A percentile compares a stretch with the other conserved stretches of the same genome.
Evolutionary conservation across 2,888 invertebrate species (phyloP).

Genomic region (Cecidostiba fungosa): DNA sequence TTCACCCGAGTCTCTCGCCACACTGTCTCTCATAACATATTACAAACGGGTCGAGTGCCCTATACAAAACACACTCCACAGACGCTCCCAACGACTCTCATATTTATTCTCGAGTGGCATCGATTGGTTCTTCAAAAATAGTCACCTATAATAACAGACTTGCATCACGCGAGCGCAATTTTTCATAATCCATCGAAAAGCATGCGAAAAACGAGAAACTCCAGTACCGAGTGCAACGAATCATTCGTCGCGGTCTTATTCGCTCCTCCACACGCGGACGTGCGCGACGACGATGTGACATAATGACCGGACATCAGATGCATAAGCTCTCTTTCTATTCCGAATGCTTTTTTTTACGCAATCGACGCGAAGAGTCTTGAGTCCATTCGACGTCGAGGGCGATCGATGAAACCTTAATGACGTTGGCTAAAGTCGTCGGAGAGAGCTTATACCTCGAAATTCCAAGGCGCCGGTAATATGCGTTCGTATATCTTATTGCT

Average conservation of each 20-base stretch:
- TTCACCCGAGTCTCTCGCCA: background rate
- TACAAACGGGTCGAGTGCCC: background rate
- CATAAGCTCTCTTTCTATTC: constrained; percentile 10
- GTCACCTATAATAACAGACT: background rate
- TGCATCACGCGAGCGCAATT: constrained; percentile 3
- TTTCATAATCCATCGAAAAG: background rate
- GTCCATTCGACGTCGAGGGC: background rate
- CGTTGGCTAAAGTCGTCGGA: constrained; percentile 42
- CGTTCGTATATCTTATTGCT: constrained; percentile 10
- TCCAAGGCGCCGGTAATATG: background rate
- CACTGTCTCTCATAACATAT: background rate
- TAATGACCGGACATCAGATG: constrained; percentile 4
- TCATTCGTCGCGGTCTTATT: background rate
- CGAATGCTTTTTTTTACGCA: constrained; percentile 13
- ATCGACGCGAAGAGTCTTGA: background rate
- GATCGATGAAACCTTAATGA: constrained; percentile 53
- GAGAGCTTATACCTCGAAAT: background rate
- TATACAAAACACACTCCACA: background rate
- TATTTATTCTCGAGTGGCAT: constrained; percentile 18
- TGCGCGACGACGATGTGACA: background rate
- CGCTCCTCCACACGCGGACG: background rate
- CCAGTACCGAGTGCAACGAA: constrained; percentile 28
- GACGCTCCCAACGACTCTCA: background rate
- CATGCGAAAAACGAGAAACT: background rate
- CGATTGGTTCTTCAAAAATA: constrained; percentile 20